Percentiles rank a stretch among this genome's conserved stretches.
phyloP scores from a whole-genome alignment of 2,797 vertebrate genomes.

The Rhinoraja longicauda region DNA sequence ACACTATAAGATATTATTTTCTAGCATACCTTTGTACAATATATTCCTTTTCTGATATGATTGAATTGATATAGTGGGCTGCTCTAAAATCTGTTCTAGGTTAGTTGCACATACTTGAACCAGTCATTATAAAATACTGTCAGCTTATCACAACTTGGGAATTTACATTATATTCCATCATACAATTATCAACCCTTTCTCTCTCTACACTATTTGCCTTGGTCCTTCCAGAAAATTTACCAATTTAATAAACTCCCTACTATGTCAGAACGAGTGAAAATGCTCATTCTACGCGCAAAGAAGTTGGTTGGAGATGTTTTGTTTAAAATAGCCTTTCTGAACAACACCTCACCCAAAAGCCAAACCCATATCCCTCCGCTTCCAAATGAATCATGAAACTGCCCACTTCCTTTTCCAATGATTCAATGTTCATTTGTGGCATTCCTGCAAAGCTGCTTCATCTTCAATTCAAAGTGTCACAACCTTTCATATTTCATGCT shows the following conservation, averaged over 20 bases:
- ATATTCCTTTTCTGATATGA: not conserved
- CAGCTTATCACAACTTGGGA: not conserved
- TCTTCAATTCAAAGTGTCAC: not conserved
- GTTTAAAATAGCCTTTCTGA: not conserved
- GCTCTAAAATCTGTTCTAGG: not conserved
- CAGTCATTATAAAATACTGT: not conserved
- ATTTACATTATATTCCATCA: not conserved
- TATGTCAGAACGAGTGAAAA: not conserved
- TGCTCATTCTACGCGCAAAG: not conserved
- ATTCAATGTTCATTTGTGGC: not conserved
- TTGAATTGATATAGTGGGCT: not conserved
- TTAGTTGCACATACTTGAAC: not conserved
- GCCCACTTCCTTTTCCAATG: conserved; percentile 29
- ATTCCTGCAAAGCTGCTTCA: not conserved
- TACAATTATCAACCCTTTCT: not conserved
- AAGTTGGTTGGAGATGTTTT: not conserved
- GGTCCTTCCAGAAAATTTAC: not conserved
- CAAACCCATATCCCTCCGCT: conserved; percentile 33
- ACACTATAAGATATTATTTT: not conserved
- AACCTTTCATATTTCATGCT: not conserved
- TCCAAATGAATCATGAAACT: not conserved
- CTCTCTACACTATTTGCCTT: not conserved
- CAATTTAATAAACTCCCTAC: not conserved
- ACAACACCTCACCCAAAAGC: conserved; percentile 14
- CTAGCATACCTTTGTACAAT: not conserved